phyloP scores from a whole-genome alignment of 2,113 vertebrate species.

The Heliornis fulica region DNA sequence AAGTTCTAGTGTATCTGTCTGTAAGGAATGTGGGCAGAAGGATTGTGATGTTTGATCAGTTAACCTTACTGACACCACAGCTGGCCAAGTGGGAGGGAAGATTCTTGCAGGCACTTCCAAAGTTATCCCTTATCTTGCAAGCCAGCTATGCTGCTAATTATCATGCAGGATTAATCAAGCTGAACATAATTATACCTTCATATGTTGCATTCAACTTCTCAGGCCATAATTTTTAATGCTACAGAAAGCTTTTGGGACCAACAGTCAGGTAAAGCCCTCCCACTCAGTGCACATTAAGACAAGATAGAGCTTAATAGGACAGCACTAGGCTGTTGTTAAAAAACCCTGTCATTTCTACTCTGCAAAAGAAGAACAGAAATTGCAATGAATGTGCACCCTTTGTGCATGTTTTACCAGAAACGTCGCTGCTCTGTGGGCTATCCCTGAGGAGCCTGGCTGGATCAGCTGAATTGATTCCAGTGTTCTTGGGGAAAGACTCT shows the following conservation, averaged over 20 bases:
- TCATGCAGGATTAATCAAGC: background rate
- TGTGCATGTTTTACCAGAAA: background rate
- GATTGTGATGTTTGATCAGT: background rate
- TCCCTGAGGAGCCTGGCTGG: fast-evolving
- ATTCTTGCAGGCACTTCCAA: background rate
- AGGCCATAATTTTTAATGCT: background rate
- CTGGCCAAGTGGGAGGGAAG: background rate
- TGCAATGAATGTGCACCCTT: background rate
- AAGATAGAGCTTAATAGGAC: background rate
- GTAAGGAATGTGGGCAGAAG: background rate
- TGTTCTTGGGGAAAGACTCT: background rate
- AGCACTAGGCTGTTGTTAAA: background rate
- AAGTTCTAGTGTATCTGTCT: background rate
- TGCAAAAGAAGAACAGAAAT: background rate
- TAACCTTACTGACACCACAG: background rate
- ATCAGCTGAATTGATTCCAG: background rate
- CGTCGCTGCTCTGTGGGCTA: background rate
- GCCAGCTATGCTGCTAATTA: background rate
- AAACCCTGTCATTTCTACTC: background rate
- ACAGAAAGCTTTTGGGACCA: background rate
- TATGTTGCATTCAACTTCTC: background rate
- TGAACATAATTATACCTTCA: background rate
- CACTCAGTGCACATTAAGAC: background rate
- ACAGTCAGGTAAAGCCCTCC: background rate
- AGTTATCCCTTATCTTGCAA: background rate